These are phyloP conservation scores for Horisme vitalbata DNA, from an alignment of 2,888 invertebrate species.

Conservation along the genomic window DNA sequence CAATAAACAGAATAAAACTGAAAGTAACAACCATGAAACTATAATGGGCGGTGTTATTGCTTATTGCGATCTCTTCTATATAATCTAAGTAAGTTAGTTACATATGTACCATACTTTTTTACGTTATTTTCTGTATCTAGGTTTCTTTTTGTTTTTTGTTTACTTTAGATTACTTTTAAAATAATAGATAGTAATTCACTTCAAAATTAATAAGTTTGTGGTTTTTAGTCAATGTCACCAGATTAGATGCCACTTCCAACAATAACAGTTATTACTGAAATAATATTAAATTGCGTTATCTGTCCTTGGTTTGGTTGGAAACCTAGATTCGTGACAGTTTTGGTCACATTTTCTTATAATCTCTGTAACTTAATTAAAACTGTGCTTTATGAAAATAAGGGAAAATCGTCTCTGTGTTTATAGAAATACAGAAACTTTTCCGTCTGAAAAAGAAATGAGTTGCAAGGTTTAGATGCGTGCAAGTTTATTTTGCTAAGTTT, in stretches of 20 bases:
- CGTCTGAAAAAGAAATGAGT: background rate
- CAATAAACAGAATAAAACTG: no score
- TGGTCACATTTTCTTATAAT: conserved; percentile 35
- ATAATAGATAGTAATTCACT: conserved; percentile 1
- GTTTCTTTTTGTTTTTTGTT: no score
- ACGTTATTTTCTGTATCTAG: no score
- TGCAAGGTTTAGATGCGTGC: conserved; percentile 4
- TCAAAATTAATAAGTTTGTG: conserved; percentile 36
- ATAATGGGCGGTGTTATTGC: no score
- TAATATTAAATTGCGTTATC: conserved; percentile 45
- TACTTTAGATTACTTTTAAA: no score
- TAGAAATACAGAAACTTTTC: conserved; percentile 8
- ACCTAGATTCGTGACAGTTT: conserved; percentile 41
- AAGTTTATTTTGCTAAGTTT: conserved; percentile 3
- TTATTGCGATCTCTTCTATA: no score
- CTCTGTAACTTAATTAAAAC: conserved; percentile 25
- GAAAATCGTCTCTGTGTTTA: conserved; percentile 2
- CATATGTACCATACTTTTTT: no score
- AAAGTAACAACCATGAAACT: no score
- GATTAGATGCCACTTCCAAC: conserved; percentile 30
- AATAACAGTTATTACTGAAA: conserved; percentile 49
- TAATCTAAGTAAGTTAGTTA: no score
- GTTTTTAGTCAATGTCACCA: conserved; percentile 48
- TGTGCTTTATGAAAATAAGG: background rate
- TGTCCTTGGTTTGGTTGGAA: conserved; percentile 46